Evolutionary conservation across 2,113 vertebrate genomes (phyloP).

Genomic region (Protomyctophum bolini): DNA sequence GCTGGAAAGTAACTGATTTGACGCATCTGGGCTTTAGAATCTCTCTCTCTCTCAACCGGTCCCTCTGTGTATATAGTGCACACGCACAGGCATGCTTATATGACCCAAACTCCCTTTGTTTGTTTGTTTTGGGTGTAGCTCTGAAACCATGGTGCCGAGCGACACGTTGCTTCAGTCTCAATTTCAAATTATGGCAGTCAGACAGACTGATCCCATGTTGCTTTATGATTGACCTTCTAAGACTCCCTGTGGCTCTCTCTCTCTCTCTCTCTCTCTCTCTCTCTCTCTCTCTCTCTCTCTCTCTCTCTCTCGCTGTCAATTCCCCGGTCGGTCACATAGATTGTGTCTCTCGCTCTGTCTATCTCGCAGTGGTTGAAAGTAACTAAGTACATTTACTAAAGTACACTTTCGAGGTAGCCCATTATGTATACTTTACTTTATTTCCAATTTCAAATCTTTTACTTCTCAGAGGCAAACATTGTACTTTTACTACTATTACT

Average conservation of each 20-base stretch:
- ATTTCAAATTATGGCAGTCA: constrained; percentile 60
- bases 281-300: constrained; percentile 7
- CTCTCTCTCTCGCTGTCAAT: too few relatives aligned
- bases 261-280: constrained; percentile 23
- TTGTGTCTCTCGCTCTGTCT: too few relatives aligned
- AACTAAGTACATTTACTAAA: too few relatives aligned
- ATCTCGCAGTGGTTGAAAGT: too few relatives aligned
- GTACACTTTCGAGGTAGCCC: too few relatives aligned
- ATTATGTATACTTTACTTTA: too few relatives aligned
- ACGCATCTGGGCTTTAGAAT: too few relatives aligned
- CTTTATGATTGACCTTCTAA: constrained; percentile 26
- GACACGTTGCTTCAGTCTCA: constrained; percentile 62
- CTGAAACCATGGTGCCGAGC: constrained; percentile 77
- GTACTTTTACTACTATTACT: too few relatives aligned
- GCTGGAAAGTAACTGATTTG: too few relatives aligned
- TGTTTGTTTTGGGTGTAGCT: constrained; percentile 81
- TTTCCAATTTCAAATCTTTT: too few relatives aligned
- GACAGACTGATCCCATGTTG: constrained; percentile 44
- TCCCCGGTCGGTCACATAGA: too few relatives aligned
- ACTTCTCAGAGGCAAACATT: too few relatives aligned
- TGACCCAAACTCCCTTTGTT: constrained; percentile 63
- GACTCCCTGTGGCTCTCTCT: background rate
- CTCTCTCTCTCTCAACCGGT: background rate
- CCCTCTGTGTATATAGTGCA: background rate
- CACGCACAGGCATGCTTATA: constrained; percentile 26